Conservation (phyloP, 2,888 invertebrate species). For the Trachelus stipa region DNA sequence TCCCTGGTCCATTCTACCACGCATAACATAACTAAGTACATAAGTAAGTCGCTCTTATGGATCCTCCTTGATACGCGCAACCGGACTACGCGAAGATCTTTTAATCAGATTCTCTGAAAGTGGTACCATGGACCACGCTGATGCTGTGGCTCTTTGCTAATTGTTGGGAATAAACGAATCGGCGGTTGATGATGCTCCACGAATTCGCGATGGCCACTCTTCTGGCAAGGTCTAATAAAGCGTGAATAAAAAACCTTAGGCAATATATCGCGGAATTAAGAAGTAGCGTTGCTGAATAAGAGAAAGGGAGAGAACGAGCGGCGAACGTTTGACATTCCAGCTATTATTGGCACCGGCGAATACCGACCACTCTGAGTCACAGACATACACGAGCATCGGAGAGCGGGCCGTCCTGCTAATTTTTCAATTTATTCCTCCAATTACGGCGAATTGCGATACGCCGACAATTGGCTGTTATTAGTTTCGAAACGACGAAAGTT, state of each 20-base stretch:
- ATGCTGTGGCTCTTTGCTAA: not conserved
- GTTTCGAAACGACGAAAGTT: slow-evolving; percentile 41
- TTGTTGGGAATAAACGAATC: not conserved
- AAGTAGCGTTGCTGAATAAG: slow-evolving; percentile 22
- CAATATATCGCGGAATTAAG: slow-evolving; percentile 54
- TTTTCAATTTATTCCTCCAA: slow-evolving; percentile 63
- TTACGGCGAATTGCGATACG: slow-evolving; percentile 56
- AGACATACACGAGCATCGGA: slow-evolving; percentile 27
- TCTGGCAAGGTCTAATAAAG: not conserved
- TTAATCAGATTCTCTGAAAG: not conserved
- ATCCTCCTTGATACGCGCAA: not conserved
- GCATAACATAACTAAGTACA: not conserved
- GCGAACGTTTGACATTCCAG: slow-evolving; percentile 59
- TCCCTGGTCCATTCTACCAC: not conserved
- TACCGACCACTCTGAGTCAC: slow-evolving; percentile 29
- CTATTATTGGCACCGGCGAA: slow-evolving; percentile 54
- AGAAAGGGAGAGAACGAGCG: slow-evolving; percentile 29
- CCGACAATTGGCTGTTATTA: slow-evolving; percentile 57
- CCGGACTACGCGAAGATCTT: not conserved
- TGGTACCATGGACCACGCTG: not conserved
- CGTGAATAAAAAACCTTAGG: slow-evolving; percentile 28
- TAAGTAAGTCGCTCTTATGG: not conserved
- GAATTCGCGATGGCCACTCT: not conserved
- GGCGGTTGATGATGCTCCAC: not conserved
- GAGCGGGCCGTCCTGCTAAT: slow-evolving; percentile 55